These are phyloP conservation scores for Eleutherodactylus coqui DNA, from an alignment of 2,797 vertebrate genomes.

Conservation along the genomic window DNA sequence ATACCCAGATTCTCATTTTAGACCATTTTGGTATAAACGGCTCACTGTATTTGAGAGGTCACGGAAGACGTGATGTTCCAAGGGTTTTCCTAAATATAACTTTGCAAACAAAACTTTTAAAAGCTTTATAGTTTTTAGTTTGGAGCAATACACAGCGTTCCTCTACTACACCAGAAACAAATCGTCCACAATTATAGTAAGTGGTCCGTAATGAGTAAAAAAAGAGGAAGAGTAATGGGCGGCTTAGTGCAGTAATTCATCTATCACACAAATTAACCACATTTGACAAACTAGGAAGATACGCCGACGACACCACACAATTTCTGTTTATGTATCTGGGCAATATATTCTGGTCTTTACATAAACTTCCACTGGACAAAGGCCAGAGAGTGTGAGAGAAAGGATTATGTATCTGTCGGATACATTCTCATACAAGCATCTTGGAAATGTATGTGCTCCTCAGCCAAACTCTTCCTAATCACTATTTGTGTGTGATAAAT, in stretches of 20 bases:
- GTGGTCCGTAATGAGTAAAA: slow-evolving; percentile 56
- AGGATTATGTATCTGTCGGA: slow-evolving; percentile 49
- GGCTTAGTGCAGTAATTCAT: slow-evolving; percentile 58
- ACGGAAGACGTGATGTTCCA: neutral
- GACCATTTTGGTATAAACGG: neutral
- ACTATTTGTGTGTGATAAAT: slow-evolving; percentile 67
- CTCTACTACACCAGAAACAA: neutral
- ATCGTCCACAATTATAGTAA: slow-evolving; percentile 33
- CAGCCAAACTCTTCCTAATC: slow-evolving; percentile 15
- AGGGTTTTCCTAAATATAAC: neutral
- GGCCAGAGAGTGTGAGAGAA: slow-evolving; percentile 67
- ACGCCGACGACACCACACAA: slow-evolving; percentile 62
- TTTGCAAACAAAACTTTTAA: neutral
- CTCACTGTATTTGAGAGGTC: neutral
- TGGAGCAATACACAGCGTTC: neutral
- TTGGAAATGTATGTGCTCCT: slow-evolving; percentile 15
- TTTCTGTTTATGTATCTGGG: slow-evolving; percentile 68
- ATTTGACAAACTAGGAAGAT: slow-evolving; percentile 68
- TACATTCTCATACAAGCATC: slow-evolving; percentile 19
- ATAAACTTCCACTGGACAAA: slow-evolving; percentile 70
- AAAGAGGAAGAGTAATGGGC: slow-evolving; percentile 45
- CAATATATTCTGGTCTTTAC: slow-evolving; percentile 70
- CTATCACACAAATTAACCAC: slow-evolving; percentile 68
- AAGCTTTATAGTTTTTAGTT: neutral
- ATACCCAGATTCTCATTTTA: neutral